Percentiles rank a stretch among this genome's conserved stretches.
phyloP scores from a whole-genome alignment of 35 echinoderm and acorn worm genomes.

The Heliocidaris tuberculata region DNA sequence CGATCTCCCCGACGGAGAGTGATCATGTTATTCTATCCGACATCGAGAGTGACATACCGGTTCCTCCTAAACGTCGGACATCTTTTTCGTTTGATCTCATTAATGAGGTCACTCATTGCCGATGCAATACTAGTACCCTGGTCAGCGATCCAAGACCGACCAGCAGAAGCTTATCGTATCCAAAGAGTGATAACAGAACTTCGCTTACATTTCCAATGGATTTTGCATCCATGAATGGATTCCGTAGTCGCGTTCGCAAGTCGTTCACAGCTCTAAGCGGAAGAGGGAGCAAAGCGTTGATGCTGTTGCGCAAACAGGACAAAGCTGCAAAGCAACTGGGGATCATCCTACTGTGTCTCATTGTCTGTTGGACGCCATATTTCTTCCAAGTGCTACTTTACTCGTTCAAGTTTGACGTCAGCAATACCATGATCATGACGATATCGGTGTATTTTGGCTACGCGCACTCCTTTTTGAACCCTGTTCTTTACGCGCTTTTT shows the following conservation, averaged over 20 bases:
- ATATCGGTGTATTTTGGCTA: slow-evolving; percentile 91
- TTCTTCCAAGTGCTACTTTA: slow-evolving; percentile 88
- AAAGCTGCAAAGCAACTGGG: slow-evolving; percentile 97
- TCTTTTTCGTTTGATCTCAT: slow-evolving; percentile 62
- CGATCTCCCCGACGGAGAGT: slow-evolving; percentile 41
- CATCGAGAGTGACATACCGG: slow-evolving; percentile 5
- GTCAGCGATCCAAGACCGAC: background rate
- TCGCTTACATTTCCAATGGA: slow-evolving; percentile 42
- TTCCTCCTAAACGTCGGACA: slow-evolving; percentile 13
- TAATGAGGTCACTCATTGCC: slow-evolving; percentile 46
- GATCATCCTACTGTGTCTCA: slow-evolving; percentile 75
- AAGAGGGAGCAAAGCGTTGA: slow-evolving; percentile 74
- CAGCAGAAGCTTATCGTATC: slow-evolving; percentile 7
- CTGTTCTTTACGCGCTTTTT: slow-evolving; percentile 84
- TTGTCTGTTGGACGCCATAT: slow-evolving; percentile 96
- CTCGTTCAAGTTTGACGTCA: slow-evolving; percentile 62
- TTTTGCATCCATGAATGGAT: slow-evolving; percentile 58
- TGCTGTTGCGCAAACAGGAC: slow-evolving; percentile 74
- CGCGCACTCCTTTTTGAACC: slow-evolving; percentile 87
- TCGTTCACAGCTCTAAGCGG: slow-evolving; percentile 84
- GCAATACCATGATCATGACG: slow-evolving; percentile 59
- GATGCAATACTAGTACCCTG: background rate
- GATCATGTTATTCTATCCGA: slow-evolving; percentile 36
- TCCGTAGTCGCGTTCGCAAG: slow-evolving; percentile 61
- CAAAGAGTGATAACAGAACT: slow-evolving; percentile 39